A percentile compares a stretch with the other conserved stretches of the same genome.
Conservation (phyloP, 2,888 invertebrate species). For the Volucella inanis region DNA sequence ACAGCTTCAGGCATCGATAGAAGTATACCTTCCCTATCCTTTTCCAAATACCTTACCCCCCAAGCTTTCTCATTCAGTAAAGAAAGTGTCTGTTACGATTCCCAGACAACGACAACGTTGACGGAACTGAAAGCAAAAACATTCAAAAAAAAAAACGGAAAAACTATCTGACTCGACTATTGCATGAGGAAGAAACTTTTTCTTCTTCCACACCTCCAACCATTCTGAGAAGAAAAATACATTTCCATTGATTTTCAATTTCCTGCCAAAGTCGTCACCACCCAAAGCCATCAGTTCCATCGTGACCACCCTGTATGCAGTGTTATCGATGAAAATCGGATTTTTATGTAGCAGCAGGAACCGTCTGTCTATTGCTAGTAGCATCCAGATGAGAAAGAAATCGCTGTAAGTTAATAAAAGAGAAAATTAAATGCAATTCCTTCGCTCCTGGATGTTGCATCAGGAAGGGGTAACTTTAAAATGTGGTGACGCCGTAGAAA, state of each 20-base stretch:
- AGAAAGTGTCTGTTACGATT: too few relatives aligned
- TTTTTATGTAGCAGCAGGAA: conserved; percentile 46
- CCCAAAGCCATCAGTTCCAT: conserved; percentile 21
- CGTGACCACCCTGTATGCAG: conserved; percentile 17
- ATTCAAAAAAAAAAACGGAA: too few relatives aligned
- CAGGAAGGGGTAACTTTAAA: background rate
- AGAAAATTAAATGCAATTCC: conserved; percentile 58
- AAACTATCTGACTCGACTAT: too few relatives aligned
- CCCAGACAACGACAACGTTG: too few relatives aligned
- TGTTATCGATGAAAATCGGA: conserved; percentile 56
- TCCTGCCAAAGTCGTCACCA: background rate
- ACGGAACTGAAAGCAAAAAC: too few relatives aligned
- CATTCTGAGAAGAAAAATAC: conserved; percentile 12
- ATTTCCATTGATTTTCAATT: conserved; percentile 51
- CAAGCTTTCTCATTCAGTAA: too few relatives aligned
- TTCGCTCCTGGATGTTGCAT: background rate
- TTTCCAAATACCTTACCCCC: too few relatives aligned
- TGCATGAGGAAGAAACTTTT: background rate
- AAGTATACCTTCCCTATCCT: too few relatives aligned
- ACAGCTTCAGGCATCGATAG: background rate
- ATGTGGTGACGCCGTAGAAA: background rate
- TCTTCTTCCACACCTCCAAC: background rate
- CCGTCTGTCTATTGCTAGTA: conserved; percentile 38
- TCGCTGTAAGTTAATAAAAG: conserved; percentile 38
- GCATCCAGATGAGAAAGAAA: conserved; percentile 31